A percentile compares a stretch with the other conserved stretches of the same genome.
Evolutionary conservation across 2,113 vertebrate genomes (phyloP).

Genomic region (Halcyon malimbica): DNA sequence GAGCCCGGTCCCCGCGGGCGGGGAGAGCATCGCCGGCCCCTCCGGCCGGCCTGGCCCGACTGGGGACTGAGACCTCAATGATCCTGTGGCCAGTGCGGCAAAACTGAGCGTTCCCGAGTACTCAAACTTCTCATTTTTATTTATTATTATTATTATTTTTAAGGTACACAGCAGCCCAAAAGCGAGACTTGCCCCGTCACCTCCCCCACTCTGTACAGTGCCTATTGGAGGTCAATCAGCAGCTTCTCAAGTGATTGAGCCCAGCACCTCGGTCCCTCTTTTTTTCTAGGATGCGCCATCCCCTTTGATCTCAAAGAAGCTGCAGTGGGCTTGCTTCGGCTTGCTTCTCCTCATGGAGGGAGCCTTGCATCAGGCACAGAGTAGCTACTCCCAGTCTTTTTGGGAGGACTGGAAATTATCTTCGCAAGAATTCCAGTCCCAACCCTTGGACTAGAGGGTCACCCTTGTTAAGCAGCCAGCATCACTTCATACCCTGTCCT

Average conservation of each 20-base stretch:
- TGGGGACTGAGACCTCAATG: background rate
- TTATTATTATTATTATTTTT: background rate
- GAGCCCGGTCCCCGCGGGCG: fast-evolving
- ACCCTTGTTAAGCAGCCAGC: background rate
- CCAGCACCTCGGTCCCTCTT: background rate
- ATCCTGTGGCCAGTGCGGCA: background rate
- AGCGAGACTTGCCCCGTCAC: background rate
- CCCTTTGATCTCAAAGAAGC: background rate
- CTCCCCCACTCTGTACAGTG: background rate
- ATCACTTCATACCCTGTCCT: fast-evolving
- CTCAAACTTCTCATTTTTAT: no score
- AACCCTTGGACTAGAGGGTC: background rate
- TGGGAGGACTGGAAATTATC: background rate
- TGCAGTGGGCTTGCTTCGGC: background rate
- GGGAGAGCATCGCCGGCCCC: background rate
- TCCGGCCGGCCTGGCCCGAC: background rate
- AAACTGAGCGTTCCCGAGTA: background rate
- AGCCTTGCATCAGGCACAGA: background rate
- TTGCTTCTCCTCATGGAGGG: fast-evolving
- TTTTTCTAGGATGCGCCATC: no score
- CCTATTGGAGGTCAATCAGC: background rate
- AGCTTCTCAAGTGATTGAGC: background rate
- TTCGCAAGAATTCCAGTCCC: background rate
- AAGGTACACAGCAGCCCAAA: no score
- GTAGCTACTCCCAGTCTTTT: fast-evolving